Percentiles rank a stretch among this genome's conserved stretches.
These are phyloP conservation scores for Drosophila villosipedis DNA, from an alignment of 2,888 invertebrate species.

Conservation along the genomic window DNA sequence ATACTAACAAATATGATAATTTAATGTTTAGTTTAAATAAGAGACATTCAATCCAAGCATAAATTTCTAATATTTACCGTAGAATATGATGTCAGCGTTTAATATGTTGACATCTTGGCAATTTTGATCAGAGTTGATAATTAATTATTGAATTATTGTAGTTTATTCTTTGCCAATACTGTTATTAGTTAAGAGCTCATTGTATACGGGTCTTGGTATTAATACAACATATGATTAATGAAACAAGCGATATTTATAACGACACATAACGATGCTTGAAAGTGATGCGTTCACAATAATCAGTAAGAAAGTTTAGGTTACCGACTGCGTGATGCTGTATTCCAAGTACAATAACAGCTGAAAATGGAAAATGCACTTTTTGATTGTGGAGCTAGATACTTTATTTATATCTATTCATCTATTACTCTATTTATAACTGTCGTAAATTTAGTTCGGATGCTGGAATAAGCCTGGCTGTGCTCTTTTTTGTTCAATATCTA, in stretches of 20 bases:
- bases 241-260: not conserved
- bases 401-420: not conserved
- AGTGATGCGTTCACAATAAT: constrained; percentile 50
- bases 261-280: constrained; percentile 39
- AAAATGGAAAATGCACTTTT: not conserved
- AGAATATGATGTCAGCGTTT: constrained; percentile 2
- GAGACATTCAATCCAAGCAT: constrained; percentile 15
- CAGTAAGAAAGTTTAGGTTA: not conserved
- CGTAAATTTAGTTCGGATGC: not conserved
- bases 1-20: not conserved
- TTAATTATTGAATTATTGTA: constrained; percentile 1
- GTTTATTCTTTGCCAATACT: not conserved
- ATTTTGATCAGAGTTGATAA: not conserved
- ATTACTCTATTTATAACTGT: not conserved
- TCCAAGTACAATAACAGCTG: not conserved
- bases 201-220: not conserved
- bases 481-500: not conserved
- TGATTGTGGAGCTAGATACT: not conserved
- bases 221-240: constrained; percentile 1
- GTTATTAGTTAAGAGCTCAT: not conserved
- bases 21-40: not conserved
- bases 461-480: too few species aligned
- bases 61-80: constrained; percentile 32
- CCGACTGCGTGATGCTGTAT: not conserved
- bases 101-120: not conserved